These are phyloP conservation scores for Zaprionus ghesquierei DNA, from an alignment of 1,140 invertebrate genomes.

Conservation along the genomic window DNA sequence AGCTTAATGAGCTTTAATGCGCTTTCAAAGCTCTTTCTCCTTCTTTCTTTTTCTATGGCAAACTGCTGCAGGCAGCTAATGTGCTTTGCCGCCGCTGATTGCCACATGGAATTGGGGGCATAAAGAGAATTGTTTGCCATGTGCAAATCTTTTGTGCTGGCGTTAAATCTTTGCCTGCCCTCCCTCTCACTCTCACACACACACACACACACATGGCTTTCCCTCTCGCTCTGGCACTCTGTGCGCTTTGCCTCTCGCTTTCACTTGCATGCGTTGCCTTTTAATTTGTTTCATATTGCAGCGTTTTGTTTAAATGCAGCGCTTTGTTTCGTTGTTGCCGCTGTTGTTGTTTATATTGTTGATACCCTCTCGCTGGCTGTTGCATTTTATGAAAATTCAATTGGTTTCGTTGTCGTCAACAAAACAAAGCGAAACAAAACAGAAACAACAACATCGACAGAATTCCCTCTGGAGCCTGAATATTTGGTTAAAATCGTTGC, in stretches of 20 bases:
- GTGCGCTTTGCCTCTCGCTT: slow-evolving; percentile 5
- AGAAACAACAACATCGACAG: slow-evolving; percentile 8
- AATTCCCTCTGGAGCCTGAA: slow-evolving; percentile 40
- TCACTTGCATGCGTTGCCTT: slow-evolving; percentile 41
- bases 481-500: slow-evolving; percentile 76
- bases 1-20: no score
- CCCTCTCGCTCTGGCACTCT: background rate
- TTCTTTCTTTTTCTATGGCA: background rate
- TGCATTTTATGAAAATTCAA: slow-evolving; percentile 77
- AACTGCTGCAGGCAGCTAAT: slow-evolving; percentile 43
- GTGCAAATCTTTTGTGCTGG: slow-evolving; percentile 60
- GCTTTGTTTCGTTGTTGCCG: slow-evolving; percentile 51
- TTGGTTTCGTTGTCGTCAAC: slow-evolving; percentile 63
- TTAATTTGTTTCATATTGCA: slow-evolving; percentile 77
- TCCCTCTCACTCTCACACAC: background rate
- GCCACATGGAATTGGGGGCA: slow-evolving; percentile 32
- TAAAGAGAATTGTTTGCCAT: slow-evolving; percentile 58
- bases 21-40: background rate
- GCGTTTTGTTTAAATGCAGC: slow-evolving; percentile 73
- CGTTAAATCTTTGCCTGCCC: slow-evolving; percentile 49
- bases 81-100: slow-evolving; percentile 33
- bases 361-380: slow-evolving; percentile 37
- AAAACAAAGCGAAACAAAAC: slow-evolving; percentile 46
- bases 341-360: slow-evolving; percentile 46
- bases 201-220: background rate